Base-by-base conservation (phyloP, 2,888 invertebrate species). In the Halictus quadricinctus region DNA sequence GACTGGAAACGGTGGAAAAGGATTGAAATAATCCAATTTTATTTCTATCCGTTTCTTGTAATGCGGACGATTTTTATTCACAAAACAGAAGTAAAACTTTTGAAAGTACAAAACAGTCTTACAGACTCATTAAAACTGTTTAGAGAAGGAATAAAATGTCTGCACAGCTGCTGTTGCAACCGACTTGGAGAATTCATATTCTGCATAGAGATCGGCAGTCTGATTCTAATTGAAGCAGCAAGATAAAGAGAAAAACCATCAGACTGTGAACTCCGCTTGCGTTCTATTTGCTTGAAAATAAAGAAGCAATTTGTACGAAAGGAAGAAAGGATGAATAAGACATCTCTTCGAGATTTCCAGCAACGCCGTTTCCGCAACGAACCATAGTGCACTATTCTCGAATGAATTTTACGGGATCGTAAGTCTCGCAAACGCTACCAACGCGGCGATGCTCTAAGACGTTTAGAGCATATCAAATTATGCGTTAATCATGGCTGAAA, bases 401-500 rank as follows among this genome's bases (percentile, higher is more conserved):
- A 29, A 64, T 64, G 29, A 64, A 64, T 29, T 64, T 66, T 36
- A 18, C 66, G 66, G 66, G 66, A 66, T 36, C 66, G 66, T 36
- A 18, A 69, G 69, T 36, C 36, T 21, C 66, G 64, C 64, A 36
- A 69, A 41, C 69, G 12, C 41, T 4, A 69, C 6, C 41, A 18
- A 41, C 69, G 5, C 41, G 41, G 10, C 41, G 41, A 21, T 69
- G 69, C 5, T 36, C 41, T 69, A 69, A 69, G 69, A 41, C 69
- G 69, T 69, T 69, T 69, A 69, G 41, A 36, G 69, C 69, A 69
- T 69, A 69, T 69, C 69, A 41, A 69, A 21, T 69, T 69, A 69
- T n/a, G 41, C 69, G 69, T 36, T 69, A 69, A 69, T 41, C 41
- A 41, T 21, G 4, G 69, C 21, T 69, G 41, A 41, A 69, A 41